Evolutionary conservation across 2,797 vertebrate species (phyloP), one percentile per base, ranked within the genome.

Genomic region (Pempheris klunzingeri): DNA sequence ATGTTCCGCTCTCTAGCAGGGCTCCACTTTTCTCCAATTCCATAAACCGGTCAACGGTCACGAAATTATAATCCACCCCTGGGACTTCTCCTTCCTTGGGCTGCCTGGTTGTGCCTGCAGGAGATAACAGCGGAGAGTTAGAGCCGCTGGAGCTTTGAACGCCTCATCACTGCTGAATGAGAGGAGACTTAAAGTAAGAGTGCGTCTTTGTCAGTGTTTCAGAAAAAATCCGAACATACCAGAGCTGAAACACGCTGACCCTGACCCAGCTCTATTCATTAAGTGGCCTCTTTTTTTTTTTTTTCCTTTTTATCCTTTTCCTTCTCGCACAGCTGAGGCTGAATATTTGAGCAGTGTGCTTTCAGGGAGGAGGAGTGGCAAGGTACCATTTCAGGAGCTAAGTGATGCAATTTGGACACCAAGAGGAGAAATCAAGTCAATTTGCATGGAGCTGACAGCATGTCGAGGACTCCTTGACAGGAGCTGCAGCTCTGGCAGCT

Each of bases 31-130:
- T 98, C 96, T 99, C 98, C 92, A 99, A 88, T 95, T 99, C 97
- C 96, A 99, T 96, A 96, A 99, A 99, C 89, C 96, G 96, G 92
- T 98, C 97, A 89, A 99, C 92, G 38, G 96, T 98, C 92, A 99
- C 97, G 82, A 99, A 99, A 93, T 98, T 98, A 92, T 99, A 99
- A 95, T 99, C 98, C 95, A 99, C 98, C 82, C 98, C 98, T 0
- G 98, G 97, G 90, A 99, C 98, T 90, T 99, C 98, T 38, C 98
- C 98, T 94, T 99, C 98, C 95, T 97, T 99, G 95, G 99, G 98
- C 93, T 96, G 97, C 94, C 98, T 96, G 94, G 98, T 99, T 63
- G 98, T 99, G 94, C 98, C 98, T 99, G 81, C 61, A 47, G 83
- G 83, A 79, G 86, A 90, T 74, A 88, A 87, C 75, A 3, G 39